Base-by-base conservation (phyloP, 2,797 vertebrate species). In the Pseudopleuronectes americanus region DNA sequence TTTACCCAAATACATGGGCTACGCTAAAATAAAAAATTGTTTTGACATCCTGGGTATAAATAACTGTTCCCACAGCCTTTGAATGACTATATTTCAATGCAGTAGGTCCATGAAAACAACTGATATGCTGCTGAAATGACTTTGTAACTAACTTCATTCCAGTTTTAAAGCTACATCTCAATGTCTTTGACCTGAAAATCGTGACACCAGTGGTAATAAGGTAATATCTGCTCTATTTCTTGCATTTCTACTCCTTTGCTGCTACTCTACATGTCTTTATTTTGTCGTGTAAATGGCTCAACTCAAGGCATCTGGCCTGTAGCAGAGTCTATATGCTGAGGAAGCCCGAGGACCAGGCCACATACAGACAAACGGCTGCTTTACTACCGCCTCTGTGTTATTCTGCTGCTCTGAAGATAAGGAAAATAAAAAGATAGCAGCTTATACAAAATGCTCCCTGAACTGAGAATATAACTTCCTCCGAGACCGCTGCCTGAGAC, bases 391-490 rank as follows among this genome's bases (percentile, higher is more conserved):
- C 19, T 49, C n/a, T 31, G 16, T 26, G 13, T n/a, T 12, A 14
- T 57, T 76, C 31, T 31, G 57, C 26, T 31, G n/a, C 53, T 48
- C 2, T 70, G 17, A 51, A 55, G 68, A 74, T 52, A 69, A 41
- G 4, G 8, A n/a, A 68, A 76, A 68, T 63, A 36, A 17, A 36
- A 41, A 41, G 43, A 41, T 21, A 48, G 5, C 8, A 38, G 4
- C 17, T 26, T 13, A 16, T 0, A 41, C 17, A 24, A 48, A 61
- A 62, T 10, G 8, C 5, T 53, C 49, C 62, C 43, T 33, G 14
- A 22, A 19, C 14, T 33, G 8, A 33, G 31, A 33, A 33, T 33
- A 33, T 33, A 33, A 38, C 36, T 38, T 13, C 36, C 36, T 38
- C 36, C 36, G 4, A 13, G 10, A 38, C 10, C 10, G 3, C 10